Evolutionary conservation across 2,888 invertebrate genomes (phyloP), one percentile per base, ranked within the genome.

Genomic region (Lagria hirta): DNA sequence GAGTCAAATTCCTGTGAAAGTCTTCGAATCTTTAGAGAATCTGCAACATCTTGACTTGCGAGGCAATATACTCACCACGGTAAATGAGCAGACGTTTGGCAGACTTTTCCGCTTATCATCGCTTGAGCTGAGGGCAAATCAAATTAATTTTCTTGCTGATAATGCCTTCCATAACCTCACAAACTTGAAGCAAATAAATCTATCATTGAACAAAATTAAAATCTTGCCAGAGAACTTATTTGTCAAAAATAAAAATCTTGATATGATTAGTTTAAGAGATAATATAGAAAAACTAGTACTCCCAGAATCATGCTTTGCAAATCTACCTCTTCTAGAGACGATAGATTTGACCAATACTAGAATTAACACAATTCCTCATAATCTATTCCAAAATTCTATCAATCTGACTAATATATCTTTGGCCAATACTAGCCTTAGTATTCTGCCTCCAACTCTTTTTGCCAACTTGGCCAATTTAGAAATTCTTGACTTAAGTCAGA

Each of bases 291-390:
- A 35, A 3, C 10, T 35, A 4, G 14, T 15, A 18, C 18, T 37
- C 1, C 18, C 37, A 2, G 35, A 28, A n/a, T 22, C 34, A 5
- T 13, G 28, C 3, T 35, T 43, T n/a, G 12, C 21, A 10, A 15
- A 35, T 29, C 18, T 35, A 13, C 3, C 3, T 4, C 18, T 14
- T 4, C 15, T 43, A 17, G 11, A 29, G n/a, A 15, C 5, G 3
- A 12, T 87, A 34, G 84, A 85, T 67, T 70, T 86, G 55, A 82
- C 81, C 29, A 75, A 78, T 58, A 88, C 88, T 64, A 75, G 81
- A 43, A 71, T 89, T 58, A 74, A 75, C 27, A 70, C 75, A 56
- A 72, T 88, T 58, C 72, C 75, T 76, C 17, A 40, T 10, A 8
- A 36, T 3, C 13, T 48, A 10, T 55, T 55, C 29, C 22, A 35